Base-by-base conservation (phyloP, 35 echinoderm and acorn worm genomes). In the Chiridota heheva region DNA sequence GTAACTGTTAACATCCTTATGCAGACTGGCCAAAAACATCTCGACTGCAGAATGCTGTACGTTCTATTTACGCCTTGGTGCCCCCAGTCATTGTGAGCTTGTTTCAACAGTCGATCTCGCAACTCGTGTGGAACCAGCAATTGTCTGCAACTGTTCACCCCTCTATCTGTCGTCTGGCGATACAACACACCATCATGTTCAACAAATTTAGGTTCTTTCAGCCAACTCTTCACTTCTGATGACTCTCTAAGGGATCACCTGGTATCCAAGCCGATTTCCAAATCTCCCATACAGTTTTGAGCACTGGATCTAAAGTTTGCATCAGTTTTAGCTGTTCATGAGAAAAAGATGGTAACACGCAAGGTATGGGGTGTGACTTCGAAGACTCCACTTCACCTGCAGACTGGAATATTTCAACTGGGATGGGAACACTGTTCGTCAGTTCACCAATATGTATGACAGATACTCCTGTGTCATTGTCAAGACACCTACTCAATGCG, bases 11-110 rank as follows among this genome's bases (percentile, higher is more conserved):
- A 73, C 53, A 32, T 72, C 73, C 1, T 45, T 49, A 29, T 78
- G 17, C 25, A 91, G 44, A 73, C 76, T 63, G 82, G 76, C 89
- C 82, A 91, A 39, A 73, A 91, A 55, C 75, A 73, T 26, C 74
- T 36, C 1, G 6, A 5, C 36, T 69, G 31, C 5, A 81, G 7
- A 18, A 91, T 24, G 22, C 20, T 44, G 2, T 68, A 46, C 3
- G 89, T 91, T 40, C 83, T 56, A 29, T 40, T 47, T 33, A 73
- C 46, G 2, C 83, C 83, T 22, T 86, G 84, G 59, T 92, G 90
- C 8, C n/a, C 90, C 56, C 65, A 80, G 17, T 92, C 35, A 73
- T 92, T 84, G 76, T 92, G 90, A 17, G 61, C 61, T 20, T 45
- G 36, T 7, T 77, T 62, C n/a, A 87, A 41, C 31, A 92, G 20